Percentiles rank a stretch among this genome's conserved stretches.
Evolutionary conservation across 2,113 vertebrate genomes (phyloP).

Genomic region (Natator depressus): DNA sequence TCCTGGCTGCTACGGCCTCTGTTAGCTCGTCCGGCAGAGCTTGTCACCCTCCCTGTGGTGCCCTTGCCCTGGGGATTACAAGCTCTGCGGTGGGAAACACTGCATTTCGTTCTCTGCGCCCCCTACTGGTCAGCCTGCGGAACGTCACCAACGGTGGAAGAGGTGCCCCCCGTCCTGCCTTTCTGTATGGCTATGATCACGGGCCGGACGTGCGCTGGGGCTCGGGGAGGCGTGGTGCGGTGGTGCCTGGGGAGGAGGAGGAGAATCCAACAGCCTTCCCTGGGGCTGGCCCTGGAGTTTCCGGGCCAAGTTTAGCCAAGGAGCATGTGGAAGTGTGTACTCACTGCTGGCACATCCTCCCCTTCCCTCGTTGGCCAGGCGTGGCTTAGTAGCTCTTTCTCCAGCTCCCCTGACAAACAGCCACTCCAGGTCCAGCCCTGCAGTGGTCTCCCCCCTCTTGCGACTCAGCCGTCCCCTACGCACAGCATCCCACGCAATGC

Average conservation of each 20-base stretch:
- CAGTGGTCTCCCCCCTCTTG: background rate
- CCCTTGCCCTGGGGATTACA: background rate
- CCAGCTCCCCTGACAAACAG: background rate
- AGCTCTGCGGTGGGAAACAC: background rate
- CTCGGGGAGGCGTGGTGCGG: background rate
- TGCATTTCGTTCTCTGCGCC: background rate
- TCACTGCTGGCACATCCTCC: too few relatives aligned
- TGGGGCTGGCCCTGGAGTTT: rapidly evolving
- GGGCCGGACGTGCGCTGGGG: background rate
- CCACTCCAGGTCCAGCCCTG: too few relatives aligned
- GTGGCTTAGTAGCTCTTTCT: background rate
- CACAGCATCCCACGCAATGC: too few relatives aligned
- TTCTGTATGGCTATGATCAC: background rate
- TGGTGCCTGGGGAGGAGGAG: too few relatives aligned
- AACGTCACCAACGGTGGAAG: background rate
- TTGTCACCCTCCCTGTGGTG: background rate
- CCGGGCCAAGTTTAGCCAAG: background rate
- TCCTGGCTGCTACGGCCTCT: too few relatives aligned
- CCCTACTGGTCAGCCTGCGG: background rate
- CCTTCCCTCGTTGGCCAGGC: too few relatives aligned
- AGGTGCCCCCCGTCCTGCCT: background rate
- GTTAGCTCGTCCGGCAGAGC: background rate
- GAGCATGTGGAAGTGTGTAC: background rate
- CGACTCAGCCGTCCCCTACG: background rate
- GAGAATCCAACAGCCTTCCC: background rate